Conservation (phyloP, 64 coral and sea anemone genomes). For the Montipora sp. region DNA sequence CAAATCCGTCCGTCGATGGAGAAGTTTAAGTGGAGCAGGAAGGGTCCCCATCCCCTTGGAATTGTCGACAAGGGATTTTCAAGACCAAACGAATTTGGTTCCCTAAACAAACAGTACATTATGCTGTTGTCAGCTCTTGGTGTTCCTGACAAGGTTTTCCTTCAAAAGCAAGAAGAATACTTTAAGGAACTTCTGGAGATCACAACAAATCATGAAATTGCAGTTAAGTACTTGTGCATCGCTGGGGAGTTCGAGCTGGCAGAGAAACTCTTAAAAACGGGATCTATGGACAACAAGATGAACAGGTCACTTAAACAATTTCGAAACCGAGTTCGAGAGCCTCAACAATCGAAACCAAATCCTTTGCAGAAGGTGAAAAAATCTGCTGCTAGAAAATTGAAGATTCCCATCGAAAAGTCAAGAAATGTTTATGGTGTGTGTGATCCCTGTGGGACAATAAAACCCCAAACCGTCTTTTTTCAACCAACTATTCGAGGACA, state of each 20-base stretch:
- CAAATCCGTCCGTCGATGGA: conserved; percentile 88
- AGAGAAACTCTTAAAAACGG: conserved; percentile 61
- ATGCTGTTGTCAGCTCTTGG: conserved; percentile 89
- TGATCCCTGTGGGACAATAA: conserved; percentile 75
- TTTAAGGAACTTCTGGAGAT: conserved; percentile 75
- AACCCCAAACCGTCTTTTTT: conserved; percentile 69
- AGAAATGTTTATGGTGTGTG: conserved; percentile 94
- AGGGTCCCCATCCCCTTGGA: conserved; percentile 58
- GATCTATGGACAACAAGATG: neutral
- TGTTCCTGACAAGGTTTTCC: conserved; percentile 69
- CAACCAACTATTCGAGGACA: conserved; percentile 77
- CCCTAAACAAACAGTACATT: conserved; percentile 90
- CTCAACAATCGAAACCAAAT: conserved; percentile 18
- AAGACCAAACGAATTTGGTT: conserved; percentile 77
- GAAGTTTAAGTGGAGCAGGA: conserved; percentile 64
- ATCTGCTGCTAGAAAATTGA: conserved; percentile 64
- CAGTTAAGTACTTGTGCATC: conserved; percentile 54
- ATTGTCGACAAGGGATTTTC: conserved; percentile 87
- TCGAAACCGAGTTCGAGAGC: conserved; percentile 32
- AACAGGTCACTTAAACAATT: conserved; percentile 35
- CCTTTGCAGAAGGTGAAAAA: conserved; percentile 64
- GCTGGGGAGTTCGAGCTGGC: conserved; percentile 82
- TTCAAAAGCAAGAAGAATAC: conserved; percentile 76
- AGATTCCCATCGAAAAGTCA: conserved; percentile 81
- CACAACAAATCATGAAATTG: conserved; percentile 63